Base-by-base conservation (phyloP, 2,113 vertebrate species). In the Ictalurus furcatus region DNA sequence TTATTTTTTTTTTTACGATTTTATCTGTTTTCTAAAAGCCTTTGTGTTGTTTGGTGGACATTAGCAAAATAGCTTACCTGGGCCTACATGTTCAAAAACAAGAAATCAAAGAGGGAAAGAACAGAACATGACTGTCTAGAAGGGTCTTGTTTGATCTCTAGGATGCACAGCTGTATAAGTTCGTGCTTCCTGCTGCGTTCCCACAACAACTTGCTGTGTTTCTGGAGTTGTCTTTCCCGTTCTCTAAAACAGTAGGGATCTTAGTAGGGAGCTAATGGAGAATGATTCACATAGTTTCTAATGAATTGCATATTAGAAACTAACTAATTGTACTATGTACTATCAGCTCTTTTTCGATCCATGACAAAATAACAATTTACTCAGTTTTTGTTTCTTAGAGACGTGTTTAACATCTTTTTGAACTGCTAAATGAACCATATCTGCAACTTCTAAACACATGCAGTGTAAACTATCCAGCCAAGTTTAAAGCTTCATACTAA, bases 131-230 rank as follows among this genome's bases (percentile, higher is more conserved):
- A 21, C 30, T 67, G 82, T 65, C 82, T 85, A 21, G 30, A 48
- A 71, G 28, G 19, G 54, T 89, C 84, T 23, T 59, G 52, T 88
- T 83, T 81, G 88, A 89, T 84, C 86, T 89, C 48, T 88, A 80
- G 76, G 67, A 85, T 54, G n/a, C 89, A 90, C 91, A 92, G 91
- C 89, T 92, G 91, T 91, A 84, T 86, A 52, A 54, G 76, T 85
- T 17, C 71, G 88, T 14, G 67, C 40, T 65, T 82, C 91, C 88
- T 90, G 89, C 88, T 92, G 91, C 52, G 89, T 90, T 92, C 91
- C 91, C 91, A 92, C 89, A 83, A 67, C 87, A 87, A 86, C 89
- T 37, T 69, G 85, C 56, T 58, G n/a, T 84, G 59, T 48, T 81
- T 63, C 28, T 87, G 83, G 82, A 73, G 83, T n/a, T 81, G 48